Evolutionary conservation across 2,888 invertebrate genomes (phyloP).

Genomic region (Drepana falcataria): DNA sequence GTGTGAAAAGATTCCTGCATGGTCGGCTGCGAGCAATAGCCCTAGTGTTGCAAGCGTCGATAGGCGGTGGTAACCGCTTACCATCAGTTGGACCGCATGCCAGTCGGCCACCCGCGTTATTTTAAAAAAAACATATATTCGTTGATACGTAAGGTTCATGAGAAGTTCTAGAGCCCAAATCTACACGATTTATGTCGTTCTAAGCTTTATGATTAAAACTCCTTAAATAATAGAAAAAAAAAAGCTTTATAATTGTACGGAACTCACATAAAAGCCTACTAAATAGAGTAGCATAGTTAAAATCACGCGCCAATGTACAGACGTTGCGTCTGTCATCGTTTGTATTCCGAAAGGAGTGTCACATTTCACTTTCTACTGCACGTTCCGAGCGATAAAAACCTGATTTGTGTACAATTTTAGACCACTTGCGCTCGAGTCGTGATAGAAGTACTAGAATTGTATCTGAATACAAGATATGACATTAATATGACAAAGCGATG

Average conservation of each 20-base stretch:
- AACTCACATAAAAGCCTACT: neutral
- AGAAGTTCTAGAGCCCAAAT: too few relatives aligned
- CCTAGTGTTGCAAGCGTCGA: too few relatives aligned
- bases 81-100: too few relatives aligned
- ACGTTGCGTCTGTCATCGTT: slow-evolving; percentile 28
- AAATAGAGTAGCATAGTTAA: neutral
- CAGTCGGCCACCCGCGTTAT: too few relatives aligned
- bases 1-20: too few relatives aligned
- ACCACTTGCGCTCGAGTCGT: neutral
- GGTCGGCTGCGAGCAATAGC: too few relatives aligned
- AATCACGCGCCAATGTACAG: slow-evolving; percentile 7
- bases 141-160: too few relatives aligned
- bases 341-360: slow-evolving; percentile 25
- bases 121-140: too few relatives aligned
- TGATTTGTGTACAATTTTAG: slow-evolving; percentile 6
- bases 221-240: neutral
- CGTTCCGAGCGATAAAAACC: slow-evolving; percentile 11
- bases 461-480: neutral
- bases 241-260: neutral
- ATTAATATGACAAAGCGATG: neutral
- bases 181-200: too few relatives aligned
- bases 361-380: slow-evolving; percentile 36
- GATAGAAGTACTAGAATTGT: neutral
- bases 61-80: too few relatives aligned
- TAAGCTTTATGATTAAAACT: too few relatives aligned